These are phyloP conservation scores for Chelmon rostratus DNA, from an alignment of 2,797 vertebrate genomes.

Conservation along the genomic window DNA sequence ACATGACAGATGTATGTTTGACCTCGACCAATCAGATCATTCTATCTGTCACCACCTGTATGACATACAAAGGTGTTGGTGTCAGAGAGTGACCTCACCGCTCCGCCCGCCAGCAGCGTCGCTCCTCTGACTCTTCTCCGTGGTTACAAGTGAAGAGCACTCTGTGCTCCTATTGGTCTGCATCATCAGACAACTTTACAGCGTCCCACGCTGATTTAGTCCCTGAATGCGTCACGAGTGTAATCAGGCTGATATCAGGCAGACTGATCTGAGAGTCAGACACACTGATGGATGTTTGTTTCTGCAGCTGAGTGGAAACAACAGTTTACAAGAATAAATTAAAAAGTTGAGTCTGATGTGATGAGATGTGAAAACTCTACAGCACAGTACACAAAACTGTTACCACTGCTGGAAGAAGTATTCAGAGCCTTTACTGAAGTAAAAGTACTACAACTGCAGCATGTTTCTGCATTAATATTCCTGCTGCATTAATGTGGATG, in stretches of 20 bases:
- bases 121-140: background rate
- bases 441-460: too few relatives aligned
- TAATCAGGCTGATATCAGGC: background rate
- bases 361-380: too few relatives aligned
- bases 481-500: too few relatives aligned
- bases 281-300: background rate
- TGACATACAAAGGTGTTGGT: background rate
- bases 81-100: too few relatives aligned
- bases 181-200: background rate
- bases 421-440: too few relatives aligned
- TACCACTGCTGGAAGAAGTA: too few relatives aligned
- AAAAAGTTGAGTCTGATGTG: background rate
- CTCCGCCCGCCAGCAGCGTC: background rate
- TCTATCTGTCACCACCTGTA: background rate
- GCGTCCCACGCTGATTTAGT: background rate
- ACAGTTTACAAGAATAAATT: background rate
- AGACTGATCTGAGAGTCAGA: background rate
- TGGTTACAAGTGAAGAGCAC: background rate
- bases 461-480: too few relatives aligned
- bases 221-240: background rate
- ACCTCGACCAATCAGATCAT: slow-evolving; percentile 4
- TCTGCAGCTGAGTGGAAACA: slow-evolving; percentile 8
- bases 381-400: too few relatives aligned
- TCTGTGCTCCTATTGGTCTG: background rate
- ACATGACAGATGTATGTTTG: too few relatives aligned